A percentile compares a stretch with the other conserved stretches of the same genome.
These are phyloP conservation scores for Sylvia atricapilla DNA, from an alignment of 2,113 vertebrate species.

Conservation along the genomic window DNA sequence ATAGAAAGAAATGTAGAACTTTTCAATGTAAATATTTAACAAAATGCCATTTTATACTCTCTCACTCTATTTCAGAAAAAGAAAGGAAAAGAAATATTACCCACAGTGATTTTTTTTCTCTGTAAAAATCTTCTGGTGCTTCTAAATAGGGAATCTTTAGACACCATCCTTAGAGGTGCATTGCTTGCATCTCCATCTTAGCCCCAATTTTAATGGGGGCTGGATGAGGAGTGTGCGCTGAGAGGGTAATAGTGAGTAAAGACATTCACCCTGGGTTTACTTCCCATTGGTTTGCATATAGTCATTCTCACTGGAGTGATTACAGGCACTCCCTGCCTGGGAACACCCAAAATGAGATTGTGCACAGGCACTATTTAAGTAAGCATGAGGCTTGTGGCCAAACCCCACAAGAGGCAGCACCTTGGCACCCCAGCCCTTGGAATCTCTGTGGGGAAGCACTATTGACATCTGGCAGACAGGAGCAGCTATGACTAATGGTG, in stretches of 20 bases:
- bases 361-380: not conserved
- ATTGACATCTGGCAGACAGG: not conserved
- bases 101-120: too few species aligned
- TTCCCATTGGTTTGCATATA: not conserved
- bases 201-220: not conserved
- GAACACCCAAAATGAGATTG: not conserved
- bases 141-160: not conserved
- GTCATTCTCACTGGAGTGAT: not conserved
- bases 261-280: not conserved
- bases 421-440: too few species aligned
- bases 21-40: not conserved
- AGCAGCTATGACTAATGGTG: not conserved
- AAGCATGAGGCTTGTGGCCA: not conserved
- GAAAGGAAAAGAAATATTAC: not conserved
- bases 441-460: not conserved
- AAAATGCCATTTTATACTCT: not conserved
- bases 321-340: not conserved
- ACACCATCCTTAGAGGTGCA: not conserved
- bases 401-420: not conserved
- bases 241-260: not conserved
- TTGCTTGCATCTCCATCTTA: not conserved
- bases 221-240: rapidly evolving
- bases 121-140: not conserved
- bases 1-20: not conserved
- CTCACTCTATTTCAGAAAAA: not conserved